These are phyloP conservation scores for Ginglymostoma cirratum DNA, from an alignment of 2,113 vertebrate genomes.

Conservation along the genomic window DNA sequence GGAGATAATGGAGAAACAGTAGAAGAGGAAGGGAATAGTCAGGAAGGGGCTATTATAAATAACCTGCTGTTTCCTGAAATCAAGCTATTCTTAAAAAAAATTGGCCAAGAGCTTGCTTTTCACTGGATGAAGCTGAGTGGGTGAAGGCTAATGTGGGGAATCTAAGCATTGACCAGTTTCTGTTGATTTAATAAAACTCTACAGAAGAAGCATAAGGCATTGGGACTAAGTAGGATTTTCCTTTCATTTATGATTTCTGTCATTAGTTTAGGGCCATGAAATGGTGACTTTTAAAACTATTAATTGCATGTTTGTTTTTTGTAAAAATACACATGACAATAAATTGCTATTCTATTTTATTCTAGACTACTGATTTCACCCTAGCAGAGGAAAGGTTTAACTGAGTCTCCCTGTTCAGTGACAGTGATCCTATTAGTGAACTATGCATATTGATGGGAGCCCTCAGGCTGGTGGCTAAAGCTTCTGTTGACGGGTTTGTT, in stretches of 20 bases:
- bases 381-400: not conserved
- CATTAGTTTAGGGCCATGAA: no score
- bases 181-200: no score
- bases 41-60: not conserved
- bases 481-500: not conserved
- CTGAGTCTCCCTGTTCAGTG: not conserved
- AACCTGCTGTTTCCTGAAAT: not conserved
- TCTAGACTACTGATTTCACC: not conserved
- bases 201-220: not conserved
- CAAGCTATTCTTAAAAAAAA: not conserved
- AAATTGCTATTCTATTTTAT: no score
- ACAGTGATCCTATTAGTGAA: not conserved
- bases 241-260: no score
- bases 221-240: not conserved
- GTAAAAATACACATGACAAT: no score
- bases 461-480: not conserved
- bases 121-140: no score
- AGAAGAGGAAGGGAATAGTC: no score
- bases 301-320: no score
- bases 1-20: not conserved
- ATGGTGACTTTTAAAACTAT: no score
- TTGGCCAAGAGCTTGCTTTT: not conserved
- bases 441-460: not conserved
- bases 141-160: not conserved
- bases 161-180: no score